Conservation (phyloP, 2,888 invertebrate genomes). For the Aradus depressus region DNA sequence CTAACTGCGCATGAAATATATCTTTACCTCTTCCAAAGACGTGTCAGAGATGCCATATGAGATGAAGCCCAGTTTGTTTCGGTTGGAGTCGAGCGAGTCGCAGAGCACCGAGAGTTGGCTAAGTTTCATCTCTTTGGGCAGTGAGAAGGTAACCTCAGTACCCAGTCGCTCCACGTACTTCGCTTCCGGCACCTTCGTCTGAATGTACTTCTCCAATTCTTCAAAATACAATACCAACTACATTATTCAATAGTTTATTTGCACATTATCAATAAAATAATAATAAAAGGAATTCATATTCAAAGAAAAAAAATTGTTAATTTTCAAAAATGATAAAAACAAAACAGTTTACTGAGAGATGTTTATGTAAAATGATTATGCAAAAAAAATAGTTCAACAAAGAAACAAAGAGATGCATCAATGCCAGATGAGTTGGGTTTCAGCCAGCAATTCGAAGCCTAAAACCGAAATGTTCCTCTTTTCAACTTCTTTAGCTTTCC, state of each 20-base stretch:
- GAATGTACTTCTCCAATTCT: slow-evolving; percentile 34
- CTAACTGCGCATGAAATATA: neutral
- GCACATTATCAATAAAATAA: neutral
- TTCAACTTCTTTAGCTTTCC: no score
- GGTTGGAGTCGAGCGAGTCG: slow-evolving; percentile 37
- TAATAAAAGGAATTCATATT: no score
- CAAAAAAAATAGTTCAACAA: neutral
- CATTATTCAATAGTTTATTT: neutral
- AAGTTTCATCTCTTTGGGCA: slow-evolving; percentile 31
- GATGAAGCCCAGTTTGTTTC: slow-evolving; percentile 37
- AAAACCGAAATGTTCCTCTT: no score
- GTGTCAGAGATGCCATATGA: slow-evolving; percentile 50
- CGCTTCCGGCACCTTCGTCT: slow-evolving; percentile 36
- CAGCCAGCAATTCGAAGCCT: no score
- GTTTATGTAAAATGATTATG: no score
- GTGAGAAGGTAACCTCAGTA: slow-evolving; percentile 37
- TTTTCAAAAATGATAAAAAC: no score
- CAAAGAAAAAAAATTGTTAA: no score
- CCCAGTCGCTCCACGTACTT: slow-evolving; percentile 39
- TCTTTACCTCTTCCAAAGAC: slow-evolving; percentile 45
- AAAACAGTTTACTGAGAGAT: no score
- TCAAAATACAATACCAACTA: slow-evolving; percentile 1
- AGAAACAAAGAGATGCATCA: no score
- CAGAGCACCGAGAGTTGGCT: slow-evolving; percentile 33
- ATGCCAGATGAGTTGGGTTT: no score